These are phyloP conservation scores for Orestias chungarensis DNA, from an alignment of 2,797 vertebrate genomes.

Conservation along the genomic window DNA sequence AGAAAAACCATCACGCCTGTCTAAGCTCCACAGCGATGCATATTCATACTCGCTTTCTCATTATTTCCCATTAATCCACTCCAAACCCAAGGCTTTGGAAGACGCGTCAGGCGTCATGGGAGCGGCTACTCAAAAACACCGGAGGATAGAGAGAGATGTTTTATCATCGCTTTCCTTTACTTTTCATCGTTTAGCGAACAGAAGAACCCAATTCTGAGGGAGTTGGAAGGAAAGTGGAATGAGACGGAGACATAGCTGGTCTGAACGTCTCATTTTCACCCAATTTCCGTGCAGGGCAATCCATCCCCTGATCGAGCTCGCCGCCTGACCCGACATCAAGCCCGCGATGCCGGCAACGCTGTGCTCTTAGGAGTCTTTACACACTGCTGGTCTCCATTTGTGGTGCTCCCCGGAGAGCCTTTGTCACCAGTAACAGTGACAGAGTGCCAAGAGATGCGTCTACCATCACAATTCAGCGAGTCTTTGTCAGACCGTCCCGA, in stretches of 20 bases:
- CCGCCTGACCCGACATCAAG: slow-evolving; percentile 13
- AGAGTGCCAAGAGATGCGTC: slow-evolving; percentile 46
- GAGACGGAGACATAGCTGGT: slow-evolving; percentile 18
- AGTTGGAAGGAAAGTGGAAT: slow-evolving; percentile 13
- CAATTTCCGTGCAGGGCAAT: slow-evolving; percentile 49
- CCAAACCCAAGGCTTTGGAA: slow-evolving; percentile 44
- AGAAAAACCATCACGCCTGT: slow-evolving; percentile 30
- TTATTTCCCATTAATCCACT: slow-evolving; percentile 64
- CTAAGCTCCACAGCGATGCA: slow-evolving; percentile 34
- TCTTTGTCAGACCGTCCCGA: slow-evolving; percentile 25
- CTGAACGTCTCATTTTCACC: slow-evolving; percentile 33
- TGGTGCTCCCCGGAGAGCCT: slow-evolving; percentile 47
- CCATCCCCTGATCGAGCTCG: slow-evolving; percentile 30
- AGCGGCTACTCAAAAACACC: slow-evolving; percentile 41
- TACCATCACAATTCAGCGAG: slow-evolving; percentile 39
- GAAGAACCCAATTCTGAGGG: slow-evolving; percentile 28
- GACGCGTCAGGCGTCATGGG: slow-evolving; percentile 41
- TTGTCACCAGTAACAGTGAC: slow-evolving; percentile 44
- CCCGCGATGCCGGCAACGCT: background rate
- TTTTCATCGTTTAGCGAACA: slow-evolving; percentile 57
- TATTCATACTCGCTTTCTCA: slow-evolving; percentile 41
- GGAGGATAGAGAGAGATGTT: slow-evolving; percentile 44
- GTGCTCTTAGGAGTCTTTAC: slow-evolving; percentile 40
- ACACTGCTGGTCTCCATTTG: slow-evolving; percentile 46
- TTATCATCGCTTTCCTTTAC: slow-evolving; percentile 54